Evolutionary conservation across 2,888 invertebrate species (phyloP).

Genomic region (Calameuta filiformis): DNA sequence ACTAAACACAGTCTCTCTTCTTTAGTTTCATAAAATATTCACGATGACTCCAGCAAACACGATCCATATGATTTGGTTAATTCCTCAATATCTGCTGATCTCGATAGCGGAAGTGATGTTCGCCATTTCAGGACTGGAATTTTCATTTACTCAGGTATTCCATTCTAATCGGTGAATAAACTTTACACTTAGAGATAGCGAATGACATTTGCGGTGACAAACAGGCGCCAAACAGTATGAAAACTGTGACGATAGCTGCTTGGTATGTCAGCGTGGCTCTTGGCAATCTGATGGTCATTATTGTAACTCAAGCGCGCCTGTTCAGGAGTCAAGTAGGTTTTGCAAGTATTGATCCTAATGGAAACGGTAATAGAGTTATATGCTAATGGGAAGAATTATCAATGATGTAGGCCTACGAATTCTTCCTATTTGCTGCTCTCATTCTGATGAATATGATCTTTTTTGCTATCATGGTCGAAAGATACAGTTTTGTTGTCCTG

Average conservation of each 20-base stretch:
- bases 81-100: slow-evolving; percentile 84
- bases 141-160: slow-evolving; percentile 82
- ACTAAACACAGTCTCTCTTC: slow-evolving; percentile 9
- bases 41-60: slow-evolving; percentile 75
- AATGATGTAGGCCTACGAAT: slow-evolving; percentile 73
- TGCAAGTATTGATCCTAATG: background rate
- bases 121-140: slow-evolving; percentile 84
- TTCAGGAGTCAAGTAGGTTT: slow-evolving; percentile 73
- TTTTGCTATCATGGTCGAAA: slow-evolving; percentile 70
- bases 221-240: slow-evolving; percentile 84
- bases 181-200: background rate
- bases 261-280: slow-evolving; percentile 86
- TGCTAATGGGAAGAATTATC: background rate
- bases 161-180: background rate
- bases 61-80: slow-evolving; percentile 77
- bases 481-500: slow-evolving; percentile 66
- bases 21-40: slow-evolving; percentile 69
- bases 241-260: slow-evolving; percentile 84
- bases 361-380: background rate
- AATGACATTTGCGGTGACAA: background rate
- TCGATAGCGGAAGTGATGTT: slow-evolving; percentile 87
- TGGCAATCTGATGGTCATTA: slow-evolving; percentile 83
- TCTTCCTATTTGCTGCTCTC: slow-evolving; percentile 78
- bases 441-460: slow-evolving; percentile 77
- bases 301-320: slow-evolving; percentile 75